These are phyloP conservation scores for Cyanistes caeruleus DNA, from an alignment of 2,113 vertebrate genomes.

Conservation along the genomic window DNA sequence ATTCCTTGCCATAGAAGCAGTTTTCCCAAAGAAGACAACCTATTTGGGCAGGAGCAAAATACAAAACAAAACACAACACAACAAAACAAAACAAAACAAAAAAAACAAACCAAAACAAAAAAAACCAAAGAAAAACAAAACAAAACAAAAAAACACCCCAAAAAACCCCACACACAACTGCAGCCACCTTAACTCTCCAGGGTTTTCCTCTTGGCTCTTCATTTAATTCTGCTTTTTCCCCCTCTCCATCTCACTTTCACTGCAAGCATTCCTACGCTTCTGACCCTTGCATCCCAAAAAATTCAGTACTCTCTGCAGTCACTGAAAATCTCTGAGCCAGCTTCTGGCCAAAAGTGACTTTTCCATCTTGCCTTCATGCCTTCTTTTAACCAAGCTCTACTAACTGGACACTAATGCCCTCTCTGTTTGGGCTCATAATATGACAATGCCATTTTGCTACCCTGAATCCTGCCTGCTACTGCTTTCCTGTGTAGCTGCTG, in stretches of 20 bases:
- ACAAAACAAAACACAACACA: not conserved
- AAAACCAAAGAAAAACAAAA: not conserved
- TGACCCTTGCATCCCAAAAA: not conserved
- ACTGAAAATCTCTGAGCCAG: not conserved
- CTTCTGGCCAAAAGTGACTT: not conserved
- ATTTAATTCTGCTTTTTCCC: not conserved
- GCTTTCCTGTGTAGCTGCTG: not conserved
- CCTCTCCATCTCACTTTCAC: not conserved
- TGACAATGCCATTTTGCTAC: not conserved
- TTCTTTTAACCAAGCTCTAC: not conserved
- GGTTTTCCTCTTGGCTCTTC: not conserved
- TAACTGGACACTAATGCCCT: not conserved
- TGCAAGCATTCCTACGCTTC: not conserved
- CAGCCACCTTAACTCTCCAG: not conserved
- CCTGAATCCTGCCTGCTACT: not conserved
- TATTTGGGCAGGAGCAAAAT: not conserved
- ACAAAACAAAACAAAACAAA: not conserved
- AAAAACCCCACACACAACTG: rapidly evolving
- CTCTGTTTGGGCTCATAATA: not conserved
- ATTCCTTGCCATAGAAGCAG: not conserved
- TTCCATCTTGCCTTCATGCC: not conserved
- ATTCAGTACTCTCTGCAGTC: not conserved
- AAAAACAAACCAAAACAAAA: not conserved
- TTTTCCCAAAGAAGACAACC: not conserved
- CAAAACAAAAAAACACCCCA: not conserved